These are phyloP conservation scores for Chrysodeixis includens DNA, from an alignment of 2,888 invertebrate species.

Conservation along the genomic window DNA sequence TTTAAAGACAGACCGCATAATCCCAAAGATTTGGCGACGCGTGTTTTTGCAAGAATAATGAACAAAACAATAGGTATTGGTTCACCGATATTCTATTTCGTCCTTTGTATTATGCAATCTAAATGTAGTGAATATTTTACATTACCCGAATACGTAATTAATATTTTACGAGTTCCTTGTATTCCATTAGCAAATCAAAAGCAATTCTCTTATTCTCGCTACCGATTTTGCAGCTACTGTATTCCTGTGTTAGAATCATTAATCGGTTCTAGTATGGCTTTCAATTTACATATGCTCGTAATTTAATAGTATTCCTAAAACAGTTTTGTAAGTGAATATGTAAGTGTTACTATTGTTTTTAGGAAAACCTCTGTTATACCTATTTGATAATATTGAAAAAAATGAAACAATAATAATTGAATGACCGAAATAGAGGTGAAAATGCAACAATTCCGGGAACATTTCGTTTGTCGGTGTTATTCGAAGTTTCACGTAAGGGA, in stretches of 20 bases:
- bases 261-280: neutral
- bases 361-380: too few species aligned
- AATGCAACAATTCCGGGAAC: too few species aligned
- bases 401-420: too few species aligned
- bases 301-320: too few species aligned
- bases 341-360: too few species aligned
- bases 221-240: slow-evolving; percentile 46
- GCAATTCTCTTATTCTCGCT: slow-evolving; percentile 51
- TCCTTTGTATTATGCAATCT: slow-evolving; percentile 29
- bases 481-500: neutral
- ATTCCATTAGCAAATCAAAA: slow-evolving; percentile 72
- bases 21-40: slow-evolving; percentile 19
- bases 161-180: slow-evolving; percentile 61
- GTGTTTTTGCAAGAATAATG: slow-evolving; percentile 27
- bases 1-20: slow-evolving; percentile 21
- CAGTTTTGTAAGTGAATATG: too few species aligned
- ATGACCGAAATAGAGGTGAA: too few species aligned
- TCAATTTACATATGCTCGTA: neutral
- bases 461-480: neutral
- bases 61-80: slow-evolving; percentile 23
- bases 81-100: slow-evolving; percentile 28
- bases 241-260: neutral
- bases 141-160: slow-evolving; percentile 43
- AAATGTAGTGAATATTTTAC: slow-evolving; percentile 39
- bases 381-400: too few species aligned